These are phyloP conservation scores for Synodontis membranacea DNA, from an alignment of 2,113 vertebrate species.

Conservation along the genomic window DNA sequence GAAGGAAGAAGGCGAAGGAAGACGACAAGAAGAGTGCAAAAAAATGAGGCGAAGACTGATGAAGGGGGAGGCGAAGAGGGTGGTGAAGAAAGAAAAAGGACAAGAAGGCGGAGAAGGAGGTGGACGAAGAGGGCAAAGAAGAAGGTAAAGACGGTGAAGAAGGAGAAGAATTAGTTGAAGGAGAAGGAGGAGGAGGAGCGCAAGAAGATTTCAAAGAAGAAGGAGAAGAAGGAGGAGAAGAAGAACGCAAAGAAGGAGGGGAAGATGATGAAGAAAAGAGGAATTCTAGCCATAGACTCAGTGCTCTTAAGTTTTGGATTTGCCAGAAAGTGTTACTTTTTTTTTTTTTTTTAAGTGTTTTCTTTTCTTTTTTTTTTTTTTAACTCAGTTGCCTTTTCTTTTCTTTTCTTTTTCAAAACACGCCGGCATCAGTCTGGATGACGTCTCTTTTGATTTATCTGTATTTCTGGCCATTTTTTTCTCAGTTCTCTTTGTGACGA, in stretches of 20 bases:
- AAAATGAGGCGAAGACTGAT: neutral
- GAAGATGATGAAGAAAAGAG: too few relatives aligned
- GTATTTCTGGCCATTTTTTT: too few relatives aligned
- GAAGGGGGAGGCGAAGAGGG: too few relatives aligned
- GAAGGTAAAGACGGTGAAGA: accelerated
- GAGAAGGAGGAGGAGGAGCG: neutral
- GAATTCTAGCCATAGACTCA: neutral
- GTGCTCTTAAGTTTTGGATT: neutral
- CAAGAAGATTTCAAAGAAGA: too few relatives aligned
- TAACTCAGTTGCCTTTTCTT: neutral
- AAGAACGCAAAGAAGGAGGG: neutral
- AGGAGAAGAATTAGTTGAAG: neutral
- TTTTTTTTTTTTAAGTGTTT: neutral
- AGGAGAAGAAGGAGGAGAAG: neutral
- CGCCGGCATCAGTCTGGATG: neutral
- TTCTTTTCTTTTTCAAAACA: neutral
- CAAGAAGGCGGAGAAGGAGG: neutral
- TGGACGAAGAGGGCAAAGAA: neutral
- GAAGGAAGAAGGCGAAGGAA: too few relatives aligned
- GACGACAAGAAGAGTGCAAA: too few relatives aligned
- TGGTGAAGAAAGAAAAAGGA: neutral
- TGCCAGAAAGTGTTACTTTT: neutral
- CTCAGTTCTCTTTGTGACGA: neutral
- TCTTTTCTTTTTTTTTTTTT: neutral
- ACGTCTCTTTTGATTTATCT: neutral